Conservation (phyloP, 2,797 vertebrate species). For the Salmo trutta region DNA sequence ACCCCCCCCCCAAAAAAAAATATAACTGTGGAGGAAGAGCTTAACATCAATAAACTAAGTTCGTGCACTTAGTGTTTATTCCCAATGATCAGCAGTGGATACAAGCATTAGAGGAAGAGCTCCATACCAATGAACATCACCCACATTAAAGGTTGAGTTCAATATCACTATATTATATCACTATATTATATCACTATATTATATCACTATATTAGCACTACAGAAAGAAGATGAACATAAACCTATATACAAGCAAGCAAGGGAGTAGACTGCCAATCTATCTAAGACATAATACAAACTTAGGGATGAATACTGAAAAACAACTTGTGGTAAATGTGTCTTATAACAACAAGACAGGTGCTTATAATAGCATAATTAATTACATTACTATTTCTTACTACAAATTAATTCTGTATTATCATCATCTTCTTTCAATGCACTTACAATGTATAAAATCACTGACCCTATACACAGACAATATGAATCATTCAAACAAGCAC, state of each 20-base stretch:
- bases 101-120: neutral
- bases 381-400: neutral
- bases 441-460: neutral
- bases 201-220: neutral
- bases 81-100: too few relatives aligned
- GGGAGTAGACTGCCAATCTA: neutral
- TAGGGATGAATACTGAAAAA: neutral
- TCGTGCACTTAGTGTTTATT: neutral
- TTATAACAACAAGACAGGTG: too few relatives aligned
- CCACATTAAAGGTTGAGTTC: neutral
- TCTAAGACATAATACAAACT: neutral
- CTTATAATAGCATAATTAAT: neutral
- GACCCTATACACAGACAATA: neutral
- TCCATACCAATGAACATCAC: neutral
- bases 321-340: too few relatives aligned
- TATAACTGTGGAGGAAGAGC: neutral
- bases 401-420: neutral
- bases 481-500: neutral
- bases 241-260: neutral
- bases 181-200: too few relatives aligned
- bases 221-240: neutral
- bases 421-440: neutral
- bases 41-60: neutral
- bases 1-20: neutral
- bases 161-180: neutral